Conservation (phyloP, 2,797 vertebrate species). For the Loris lydekkerianus region DNA sequence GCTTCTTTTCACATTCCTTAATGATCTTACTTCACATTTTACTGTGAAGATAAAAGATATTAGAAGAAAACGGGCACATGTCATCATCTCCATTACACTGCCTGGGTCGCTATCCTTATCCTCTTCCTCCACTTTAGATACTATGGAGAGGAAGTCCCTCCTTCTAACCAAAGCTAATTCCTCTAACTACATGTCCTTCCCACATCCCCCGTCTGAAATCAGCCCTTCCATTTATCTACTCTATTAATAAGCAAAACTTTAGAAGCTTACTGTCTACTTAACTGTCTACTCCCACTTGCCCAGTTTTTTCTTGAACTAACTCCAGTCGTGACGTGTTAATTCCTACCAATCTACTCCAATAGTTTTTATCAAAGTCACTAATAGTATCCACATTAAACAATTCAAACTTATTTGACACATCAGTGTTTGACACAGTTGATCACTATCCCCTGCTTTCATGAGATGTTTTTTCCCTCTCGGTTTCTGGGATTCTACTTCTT, state of each 20-base stretch:
- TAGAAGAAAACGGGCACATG: not conserved
- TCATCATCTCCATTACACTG: not conserved
- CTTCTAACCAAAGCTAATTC: not conserved
- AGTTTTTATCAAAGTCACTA: not conserved
- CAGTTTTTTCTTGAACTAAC: not conserved
- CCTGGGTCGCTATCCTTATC: not conserved
- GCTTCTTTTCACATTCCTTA: not conserved
- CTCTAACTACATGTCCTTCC: not conserved
- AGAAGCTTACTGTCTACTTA: not conserved
- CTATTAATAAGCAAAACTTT: not conserved
- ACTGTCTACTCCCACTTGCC: not conserved
- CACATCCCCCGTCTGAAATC: not conserved
- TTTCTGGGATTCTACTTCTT: not conserved
- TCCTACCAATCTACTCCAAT: not conserved
- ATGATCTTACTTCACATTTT: not conserved
- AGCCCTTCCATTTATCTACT: not conserved
- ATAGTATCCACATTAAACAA: not conserved
- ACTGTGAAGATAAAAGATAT: not conserved
- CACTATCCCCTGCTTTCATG: not conserved
- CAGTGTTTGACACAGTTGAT: not conserved
- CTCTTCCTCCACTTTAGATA: not conserved
- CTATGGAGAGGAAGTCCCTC: not conserved
- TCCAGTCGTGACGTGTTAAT: not conserved
- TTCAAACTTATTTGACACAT: not conserved
- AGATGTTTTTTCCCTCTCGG: not conserved